Conservation (phyloP, 1,140 invertebrate species). For the Steinernema khuongi region DNA sequence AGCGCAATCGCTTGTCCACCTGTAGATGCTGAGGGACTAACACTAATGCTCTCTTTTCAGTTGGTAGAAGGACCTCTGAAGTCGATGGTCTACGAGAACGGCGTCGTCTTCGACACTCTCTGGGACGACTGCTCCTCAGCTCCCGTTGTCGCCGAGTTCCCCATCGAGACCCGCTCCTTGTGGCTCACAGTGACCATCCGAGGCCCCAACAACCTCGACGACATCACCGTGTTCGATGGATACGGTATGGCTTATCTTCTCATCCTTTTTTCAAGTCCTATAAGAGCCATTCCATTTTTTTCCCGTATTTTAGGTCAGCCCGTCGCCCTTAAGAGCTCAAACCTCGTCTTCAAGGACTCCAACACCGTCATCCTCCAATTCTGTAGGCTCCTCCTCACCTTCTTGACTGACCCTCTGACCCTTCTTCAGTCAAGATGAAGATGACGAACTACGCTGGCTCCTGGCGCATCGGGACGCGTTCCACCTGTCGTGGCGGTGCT, state of each 20-base stretch:
- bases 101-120: background rate
- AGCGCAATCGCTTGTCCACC: no score
- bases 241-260: background rate
- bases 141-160: background rate
- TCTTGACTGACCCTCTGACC: background rate
- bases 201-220: background rate
- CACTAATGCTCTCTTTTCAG: background rate
- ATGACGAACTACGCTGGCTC: background rate
- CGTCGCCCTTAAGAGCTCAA: background rate
- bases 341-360: background rate
- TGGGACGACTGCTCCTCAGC: background rate
- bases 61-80: background rate
- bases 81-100: conserved; percentile 2
- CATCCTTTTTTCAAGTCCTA: background rate
- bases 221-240: background rate
- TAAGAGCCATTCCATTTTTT: no score
- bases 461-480: background rate
- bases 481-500: background rate
- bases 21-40: no score
- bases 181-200: background rate
- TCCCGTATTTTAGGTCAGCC: background rate
- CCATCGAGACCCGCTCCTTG: background rate
- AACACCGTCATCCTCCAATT: background rate
- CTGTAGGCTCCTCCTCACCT: background rate
- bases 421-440: background rate